Evolutionary conservation across 1,140 invertebrate genomes (phyloP), one percentile per base, ranked within the genome.

Genomic region (Hyposmocoma kahamanoa): DNA sequence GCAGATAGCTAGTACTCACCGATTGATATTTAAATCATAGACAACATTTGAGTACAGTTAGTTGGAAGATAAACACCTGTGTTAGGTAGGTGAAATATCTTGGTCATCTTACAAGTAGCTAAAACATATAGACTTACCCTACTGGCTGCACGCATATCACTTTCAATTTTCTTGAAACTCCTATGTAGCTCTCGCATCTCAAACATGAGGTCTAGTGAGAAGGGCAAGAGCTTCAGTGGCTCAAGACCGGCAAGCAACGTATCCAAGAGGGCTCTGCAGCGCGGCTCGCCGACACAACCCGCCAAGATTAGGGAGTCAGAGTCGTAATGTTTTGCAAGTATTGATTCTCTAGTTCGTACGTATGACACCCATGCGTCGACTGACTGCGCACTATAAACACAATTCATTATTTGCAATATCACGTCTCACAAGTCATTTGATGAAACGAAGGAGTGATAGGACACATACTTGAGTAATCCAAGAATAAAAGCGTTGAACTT

Each of bases 401-500:
- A n/a, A n/a, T n/a, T n/a, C n/a, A n/a, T n/a, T n/a, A n/a, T n/a
- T n/a, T n/a, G n/a, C n/a, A n/a, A n/a, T n/a, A n/a, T n/a, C n/a
- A n/a, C n/a, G n/a, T n/a, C n/a, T 3, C 13, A 30, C 24, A 30
- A 30, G 8, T 8, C n/a, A n/a, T n/a, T n/a, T n/a, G n/a, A n/a
- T n/a, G n/a, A n/a, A n/a, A n/a, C n/a, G n/a, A n/a, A n/a, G n/a
- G n/a, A n/a, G n/a, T n/a, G 8, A 13, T 30, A 41, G 34, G 42
- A 13, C 52, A 89, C 91, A 91, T 87, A 95, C 92, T 96, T 97
- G n/a, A 96, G 85, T 43, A 97, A 86, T 26, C 95, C 95, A 80
- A 96, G 92, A 53, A 96, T 91, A 77, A 97, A 96, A 43, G 95
- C 95, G 79, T 96, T 95, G 70, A 97, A 96, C 72, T 96, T 96